Base-by-base conservation (phyloP, 2,888 invertebrate species). In the Tetragonisca angustula region DNA sequence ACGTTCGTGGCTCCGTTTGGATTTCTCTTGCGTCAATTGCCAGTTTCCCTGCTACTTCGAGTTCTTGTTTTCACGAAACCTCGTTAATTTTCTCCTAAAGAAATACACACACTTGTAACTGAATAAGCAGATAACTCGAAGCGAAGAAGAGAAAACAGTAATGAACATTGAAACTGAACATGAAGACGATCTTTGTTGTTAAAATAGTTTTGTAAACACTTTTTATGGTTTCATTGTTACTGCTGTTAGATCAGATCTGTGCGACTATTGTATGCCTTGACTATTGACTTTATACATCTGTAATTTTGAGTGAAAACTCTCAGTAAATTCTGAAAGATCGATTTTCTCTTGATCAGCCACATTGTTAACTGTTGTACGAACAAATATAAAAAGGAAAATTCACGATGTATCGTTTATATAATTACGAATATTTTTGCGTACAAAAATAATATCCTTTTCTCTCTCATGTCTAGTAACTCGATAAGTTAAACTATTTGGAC, bases 111-210 rank as follows among this genome's bases (percentile, higher is more conserved):
- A 4, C 9, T 32, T 27, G 2, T 32, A 19, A 32, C 62, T 21
- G n/a, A 27, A 62, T 5, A 13, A n/a, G 17, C 24, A 11, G 24
- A 24, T 11, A 50, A 59, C 79, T 61, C 79, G 73, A n/a, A 21
- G 49, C 49, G 27, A 67, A 78, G 3, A 19, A n/a, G 49, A 69
- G 21, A 21, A 15, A 52, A 50, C 2, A 27, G 24, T 15, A 19
- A 27, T 4, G n/a, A 4, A 24, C 4, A n/a, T 83, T 87, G 88
- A 92, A 93, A 93, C 93, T 93, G 92, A 93, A 93, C 93, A 93
- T 93, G 93, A 94, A 93, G 93, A 93, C 92, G 92, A 93, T 92
- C 93, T 93, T 93, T 93, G 92, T 93, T 93, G 11, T 92, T 93
- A 92, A 92, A 93, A 93, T 93, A 92, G 9, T 91, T 93, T 93